Base-by-base conservation (phyloP, 2,888 invertebrate genomes). In the Catocala nupta region DNA sequence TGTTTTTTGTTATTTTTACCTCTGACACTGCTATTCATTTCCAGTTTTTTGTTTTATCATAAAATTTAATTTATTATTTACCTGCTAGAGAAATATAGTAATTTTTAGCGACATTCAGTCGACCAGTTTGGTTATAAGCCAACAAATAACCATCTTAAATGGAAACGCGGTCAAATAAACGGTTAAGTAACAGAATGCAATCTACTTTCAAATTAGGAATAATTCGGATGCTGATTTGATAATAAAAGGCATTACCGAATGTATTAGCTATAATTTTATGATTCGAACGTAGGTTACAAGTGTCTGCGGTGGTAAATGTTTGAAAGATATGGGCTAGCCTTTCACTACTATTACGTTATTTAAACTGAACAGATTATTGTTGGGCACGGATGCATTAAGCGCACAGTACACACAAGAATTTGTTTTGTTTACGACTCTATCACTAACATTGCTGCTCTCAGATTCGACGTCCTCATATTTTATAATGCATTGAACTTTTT, bases 311-410 rank as follows among this genome's bases (percentile, higher is more conserved):
- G 62, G 64, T 43, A 70, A 73, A 68, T 61, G 55, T 33, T 73
- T 53, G 68, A 60, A 70, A 70, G 61, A 50, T 55, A 50, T 55
- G 52, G 55, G 48, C 51, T 49, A 52, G 72, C 74, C 74, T 73
- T 73, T 73, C 68, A 73, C 73, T 63, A 49, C 47, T 52, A 73
- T 68, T 65, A 65, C 62, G 53, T 58, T 63, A 36, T 68, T 58
- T 62, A 42, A 45, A 52, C 45, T 59, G 42, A 13, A 50, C 63
- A 64, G 36, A 45, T 58, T 63, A 45, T 45, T 54, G 53, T 36
- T 47, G 36, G 56, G 52, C 47, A 52, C 16, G 13, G 47, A 25
- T 11, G 16, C 34, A 49, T 42, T 8, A 34, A 48, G 45, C 34
- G 48, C 61, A 54, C 42, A 9, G 42, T 58, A 45, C 45, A 13